A percentile compares a stretch with the other conserved stretches of the same genome.
phyloP scores from a whole-genome alignment of 2,113 vertebrate genomes.

The Lycocorax pyrrhopterus region DNA sequence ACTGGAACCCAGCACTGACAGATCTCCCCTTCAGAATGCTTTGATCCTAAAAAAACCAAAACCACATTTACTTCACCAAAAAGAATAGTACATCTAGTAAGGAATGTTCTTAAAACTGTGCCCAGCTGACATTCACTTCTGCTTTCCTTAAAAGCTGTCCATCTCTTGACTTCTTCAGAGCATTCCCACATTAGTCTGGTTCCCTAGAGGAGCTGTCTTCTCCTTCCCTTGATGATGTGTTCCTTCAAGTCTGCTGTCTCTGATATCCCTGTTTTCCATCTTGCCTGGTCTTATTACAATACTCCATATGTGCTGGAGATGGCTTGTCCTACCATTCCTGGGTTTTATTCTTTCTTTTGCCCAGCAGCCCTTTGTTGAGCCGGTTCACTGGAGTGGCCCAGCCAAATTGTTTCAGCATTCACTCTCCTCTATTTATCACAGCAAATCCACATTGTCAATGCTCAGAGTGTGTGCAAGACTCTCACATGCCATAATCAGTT shows the following conservation, averaged over 20 bases:
- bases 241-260: neutral
- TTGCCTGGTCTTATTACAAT: neutral
- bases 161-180: neutral
- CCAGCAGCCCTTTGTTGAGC: neutral
- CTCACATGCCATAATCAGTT: neutral
- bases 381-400: neutral
- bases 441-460: neutral
- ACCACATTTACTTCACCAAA: neutral
- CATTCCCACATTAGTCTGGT: neutral
- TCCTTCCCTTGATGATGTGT: neutral
- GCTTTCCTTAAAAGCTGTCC: neutral
- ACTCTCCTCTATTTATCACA: neutral
- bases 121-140: neutral
- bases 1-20: neutral
- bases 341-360: neutral
- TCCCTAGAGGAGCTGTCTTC: neutral
- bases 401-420: neutral
- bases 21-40: neutral
- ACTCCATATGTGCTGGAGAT: neutral
- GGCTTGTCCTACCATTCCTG: neutral
- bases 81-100: neutral
- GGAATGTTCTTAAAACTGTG: neutral
- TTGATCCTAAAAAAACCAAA: neutral
- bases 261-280: neutral
- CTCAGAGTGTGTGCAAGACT: neutral